phyloP scores from a whole-genome alignment of 64 coral and sea anemone species.

The Platygyra sinensis region DNA sequence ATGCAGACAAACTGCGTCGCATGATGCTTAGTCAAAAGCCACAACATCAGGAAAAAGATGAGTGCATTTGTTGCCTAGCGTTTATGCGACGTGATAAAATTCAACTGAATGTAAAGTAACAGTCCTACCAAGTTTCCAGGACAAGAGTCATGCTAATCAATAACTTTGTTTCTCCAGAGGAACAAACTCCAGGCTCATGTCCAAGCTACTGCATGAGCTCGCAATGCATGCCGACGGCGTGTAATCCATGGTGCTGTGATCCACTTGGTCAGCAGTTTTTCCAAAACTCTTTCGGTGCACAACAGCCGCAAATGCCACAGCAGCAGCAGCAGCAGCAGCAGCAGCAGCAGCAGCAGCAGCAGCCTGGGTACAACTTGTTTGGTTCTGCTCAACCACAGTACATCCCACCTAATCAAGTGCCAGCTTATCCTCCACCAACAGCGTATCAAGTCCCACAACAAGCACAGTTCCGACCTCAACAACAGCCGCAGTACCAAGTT shows the following conservation, averaged over 20 bases:
- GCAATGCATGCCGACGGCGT: conserved; percentile 53
- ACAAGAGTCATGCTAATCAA: background rate
- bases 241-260: conserved; percentile 78
- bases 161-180: background rate
- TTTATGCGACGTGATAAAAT: no score
- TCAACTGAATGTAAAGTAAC: no score
- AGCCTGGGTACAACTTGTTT: background rate
- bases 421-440: background rate
- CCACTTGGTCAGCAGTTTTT: conserved; percentile 52
- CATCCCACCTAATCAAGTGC: background rate
- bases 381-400: background rate
- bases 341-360: background rate
- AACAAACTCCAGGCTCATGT: conserved; percentile 37
- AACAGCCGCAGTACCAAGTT: background rate
- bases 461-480: background rate
- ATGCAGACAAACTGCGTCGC: no score
- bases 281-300: background rate
- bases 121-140: background rate
- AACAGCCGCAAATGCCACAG: background rate
- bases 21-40: no score
- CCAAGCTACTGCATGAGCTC: conserved; percentile 61
- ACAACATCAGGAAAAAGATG: no score
- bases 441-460: background rate
- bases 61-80: no score
- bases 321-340: background rate